A percentile compares a stretch with the other conserved stretches of the same genome.
Evolutionary conservation across 1,140 invertebrate genomes (phyloP).

Genomic region (Drosophila nasuta): DNA sequence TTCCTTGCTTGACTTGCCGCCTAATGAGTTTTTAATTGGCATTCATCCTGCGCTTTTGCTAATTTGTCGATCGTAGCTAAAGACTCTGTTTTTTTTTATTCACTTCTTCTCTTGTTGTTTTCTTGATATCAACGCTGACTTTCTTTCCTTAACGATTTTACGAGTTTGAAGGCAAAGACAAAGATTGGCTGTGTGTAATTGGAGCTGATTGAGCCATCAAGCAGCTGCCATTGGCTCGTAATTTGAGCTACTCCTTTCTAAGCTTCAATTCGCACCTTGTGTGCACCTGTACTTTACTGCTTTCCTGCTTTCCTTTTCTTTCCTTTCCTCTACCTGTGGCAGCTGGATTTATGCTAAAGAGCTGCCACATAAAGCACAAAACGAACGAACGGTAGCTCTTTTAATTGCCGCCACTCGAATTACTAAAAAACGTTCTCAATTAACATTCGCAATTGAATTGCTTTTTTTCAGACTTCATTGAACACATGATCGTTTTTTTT

Average conservation of each 20-base stretch:
- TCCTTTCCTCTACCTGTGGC: background rate
- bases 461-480: background rate
- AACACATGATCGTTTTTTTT: background rate
- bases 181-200: conserved; percentile 40
- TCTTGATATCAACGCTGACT: conserved; percentile 22
- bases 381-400: conserved; percentile 63
- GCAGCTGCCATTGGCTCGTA: conserved; percentile 53
- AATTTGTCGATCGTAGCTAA: conserved; percentile 50
- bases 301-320: background rate
- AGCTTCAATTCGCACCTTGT: conserved; percentile 60
- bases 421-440: conserved; percentile 4
- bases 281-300: conserved; percentile 4
- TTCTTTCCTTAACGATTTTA: conserved; percentile 25
- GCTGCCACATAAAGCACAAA: conserved; percentile 1
- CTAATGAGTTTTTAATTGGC: conserved; percentile 82
- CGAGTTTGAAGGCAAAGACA: background rate
- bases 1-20: conserved; percentile 16
- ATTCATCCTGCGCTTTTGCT: conserved; percentile 28
- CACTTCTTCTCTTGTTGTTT: background rate
- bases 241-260: conserved; percentile 63
- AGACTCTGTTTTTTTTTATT: background rate
- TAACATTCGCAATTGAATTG: background rate
- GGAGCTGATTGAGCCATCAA: conserved; percentile 70
- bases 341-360: background rate
- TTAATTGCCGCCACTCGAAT: conserved; percentile 7